Evolutionary conservation across 2,113 vertebrate species (phyloP), one percentile per base, ranked within the genome.

Genomic region (Thamnaconus septentrionalis): DNA sequence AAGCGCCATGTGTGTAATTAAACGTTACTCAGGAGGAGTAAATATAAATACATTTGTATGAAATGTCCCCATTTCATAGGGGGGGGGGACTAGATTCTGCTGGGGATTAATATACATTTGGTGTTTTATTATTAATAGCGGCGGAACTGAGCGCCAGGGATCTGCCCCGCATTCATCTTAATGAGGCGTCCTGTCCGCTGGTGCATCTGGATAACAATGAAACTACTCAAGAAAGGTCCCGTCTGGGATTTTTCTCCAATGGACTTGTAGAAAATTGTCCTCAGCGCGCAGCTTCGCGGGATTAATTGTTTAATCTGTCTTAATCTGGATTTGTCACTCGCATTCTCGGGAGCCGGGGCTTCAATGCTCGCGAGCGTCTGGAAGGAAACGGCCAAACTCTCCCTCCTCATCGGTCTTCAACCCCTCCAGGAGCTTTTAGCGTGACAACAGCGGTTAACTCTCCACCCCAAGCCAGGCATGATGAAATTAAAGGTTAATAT

Each of bases 401-500:
- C 4, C 4, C n/a, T 48, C 12, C 49, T n/a, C 9, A 5, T 11
- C 49, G 3, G 9, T 11, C 44, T 31, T 31, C 44, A 3, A n/a
- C 10, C 58, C 69, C 58, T 48, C 5, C 18, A 49, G 66, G 67
- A 63, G 44, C 63, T 50, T 44, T 67, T 48, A 72, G 77, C 64
- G 47, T 66, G 58, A 64, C 45, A 11, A 31, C 44, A 72, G 43
- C 54, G 51, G 69, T 57, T 83, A 68, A 81, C 69, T 78, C 76
- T 71, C 55, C 70, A 70, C 59, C 46, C 65, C 53, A 8, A 60
- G 53, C 58, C 52, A 41, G 12, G 8, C 66, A 55, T 7, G 45
- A 67, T 67, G 71, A 63, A 66, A 81, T 82, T 66, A 75, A 51
- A 78, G 55, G 78, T 62, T 51, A 62, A 76, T 64, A 48, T 73